Evolutionary conservation across 2,797 vertebrate genomes (phyloP).

Genomic region (Arctocebus calabarensis): DNA sequence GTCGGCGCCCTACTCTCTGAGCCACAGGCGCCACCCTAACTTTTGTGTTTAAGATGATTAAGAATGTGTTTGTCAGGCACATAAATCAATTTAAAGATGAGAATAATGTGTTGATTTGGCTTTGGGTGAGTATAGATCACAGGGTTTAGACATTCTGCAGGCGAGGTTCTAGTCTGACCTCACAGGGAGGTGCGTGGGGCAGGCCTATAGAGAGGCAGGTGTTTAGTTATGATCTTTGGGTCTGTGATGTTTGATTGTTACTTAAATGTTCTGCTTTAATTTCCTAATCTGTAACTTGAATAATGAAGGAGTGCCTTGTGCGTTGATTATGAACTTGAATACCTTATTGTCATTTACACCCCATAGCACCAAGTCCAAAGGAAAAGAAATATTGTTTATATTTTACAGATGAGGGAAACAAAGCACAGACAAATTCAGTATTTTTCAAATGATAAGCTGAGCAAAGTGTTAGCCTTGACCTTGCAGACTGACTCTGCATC

Average conservation of each 20-base stretch:
- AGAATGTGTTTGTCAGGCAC: background rate
- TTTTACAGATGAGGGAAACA: background rate
- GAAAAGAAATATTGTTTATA: background rate
- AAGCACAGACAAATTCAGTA: background rate
- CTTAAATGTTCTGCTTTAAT: background rate
- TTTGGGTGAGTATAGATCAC: background rate
- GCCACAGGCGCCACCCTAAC: too few relatives aligned
- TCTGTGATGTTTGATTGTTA: background rate
- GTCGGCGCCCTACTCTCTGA: too few relatives aligned
- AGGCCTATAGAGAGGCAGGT: background rate
- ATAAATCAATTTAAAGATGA: constrained; percentile 2
- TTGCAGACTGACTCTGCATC: background rate
- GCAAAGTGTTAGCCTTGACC: background rate
- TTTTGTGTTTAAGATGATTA: background rate
- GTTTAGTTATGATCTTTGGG: background rate
- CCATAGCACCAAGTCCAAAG: background rate
- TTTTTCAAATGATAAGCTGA: background rate
- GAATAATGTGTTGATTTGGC: background rate
- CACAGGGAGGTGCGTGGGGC: background rate
- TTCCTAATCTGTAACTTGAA: background rate
- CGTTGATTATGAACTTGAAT: background rate
- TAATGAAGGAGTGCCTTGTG: background rate
- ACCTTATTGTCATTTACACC: background rate
- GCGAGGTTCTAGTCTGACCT: background rate
- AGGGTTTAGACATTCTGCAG: background rate